Evolutionary conservation across 2,113 vertebrate species (phyloP).

Genomic region (Anolis sagrei): DNA sequence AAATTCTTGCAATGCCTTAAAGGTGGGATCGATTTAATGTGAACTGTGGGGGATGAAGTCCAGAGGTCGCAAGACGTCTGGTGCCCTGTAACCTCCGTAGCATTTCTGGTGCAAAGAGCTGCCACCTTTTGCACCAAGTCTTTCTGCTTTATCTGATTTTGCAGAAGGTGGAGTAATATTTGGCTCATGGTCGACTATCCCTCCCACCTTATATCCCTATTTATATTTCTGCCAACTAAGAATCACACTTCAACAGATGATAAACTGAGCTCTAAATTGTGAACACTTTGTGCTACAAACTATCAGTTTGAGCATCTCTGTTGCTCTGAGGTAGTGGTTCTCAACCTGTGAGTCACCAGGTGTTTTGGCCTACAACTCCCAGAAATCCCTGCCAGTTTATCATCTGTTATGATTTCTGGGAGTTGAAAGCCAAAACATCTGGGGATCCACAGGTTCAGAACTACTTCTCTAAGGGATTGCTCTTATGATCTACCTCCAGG

Average conservation of each 20-base stretch:
- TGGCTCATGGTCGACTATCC: background rate
- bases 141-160: background rate
- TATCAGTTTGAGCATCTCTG: too few species aligned
- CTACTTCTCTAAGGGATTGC: too few species aligned
- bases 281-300: background rate
- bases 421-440: too few species aligned
- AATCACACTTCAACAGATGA: background rate
- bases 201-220: background rate
- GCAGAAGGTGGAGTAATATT: too few species aligned
- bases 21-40: background rate
- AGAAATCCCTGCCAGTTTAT: too few species aligned
- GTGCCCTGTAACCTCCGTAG: background rate
- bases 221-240: background rate
- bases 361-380: too few species aligned
- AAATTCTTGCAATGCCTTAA: background rate
- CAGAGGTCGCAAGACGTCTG: background rate
- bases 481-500: too few species aligned
- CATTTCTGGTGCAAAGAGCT: background rate
- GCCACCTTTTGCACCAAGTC: background rate
- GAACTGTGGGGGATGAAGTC: too few species aligned
- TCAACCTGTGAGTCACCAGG: too few species aligned
- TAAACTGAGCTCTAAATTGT: background rate
- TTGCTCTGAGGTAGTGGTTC: too few species aligned
- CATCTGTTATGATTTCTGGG: too few species aligned
- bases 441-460: too few species aligned